These are phyloP conservation scores for Felis chaus DNA, from an alignment of 2,113 vertebrate genomes.

Conservation along the genomic window DNA sequence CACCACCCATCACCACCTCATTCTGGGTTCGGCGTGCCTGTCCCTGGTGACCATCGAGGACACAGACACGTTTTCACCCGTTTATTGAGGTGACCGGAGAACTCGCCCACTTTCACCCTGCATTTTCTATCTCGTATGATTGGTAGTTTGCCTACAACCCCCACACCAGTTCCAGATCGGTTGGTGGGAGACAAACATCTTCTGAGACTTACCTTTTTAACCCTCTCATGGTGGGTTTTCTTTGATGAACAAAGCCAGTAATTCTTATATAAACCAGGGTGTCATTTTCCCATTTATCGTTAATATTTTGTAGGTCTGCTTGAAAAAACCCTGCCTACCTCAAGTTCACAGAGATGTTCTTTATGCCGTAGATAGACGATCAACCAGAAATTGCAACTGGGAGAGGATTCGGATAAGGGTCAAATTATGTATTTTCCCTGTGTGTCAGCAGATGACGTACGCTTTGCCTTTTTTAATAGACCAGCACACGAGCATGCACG, in stretches of 20 bases:
- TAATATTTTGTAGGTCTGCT: not conserved
- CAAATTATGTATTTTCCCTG: not conserved
- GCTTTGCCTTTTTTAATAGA: not conserved
- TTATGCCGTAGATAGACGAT: not conserved
- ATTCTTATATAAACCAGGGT: not conserved
- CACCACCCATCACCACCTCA: no score
- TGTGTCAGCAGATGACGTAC: not conserved
- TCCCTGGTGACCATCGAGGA: not conserved
- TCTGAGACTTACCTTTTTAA: not conserved
- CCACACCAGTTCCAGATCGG: not conserved
- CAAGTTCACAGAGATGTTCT: not conserved
- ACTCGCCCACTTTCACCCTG: not conserved
- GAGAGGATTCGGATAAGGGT: not conserved
- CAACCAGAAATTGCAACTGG: not conserved
- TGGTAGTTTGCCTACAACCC: not conserved
- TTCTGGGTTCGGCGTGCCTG: no score
- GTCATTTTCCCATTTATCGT: not conserved
- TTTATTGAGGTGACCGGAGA: not conserved
- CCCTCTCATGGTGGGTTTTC: not conserved
- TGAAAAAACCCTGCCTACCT: not conserved
- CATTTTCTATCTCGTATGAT: not conserved
- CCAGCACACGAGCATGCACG: accelerated
- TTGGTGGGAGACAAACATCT: not conserved
- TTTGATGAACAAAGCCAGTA: not conserved
- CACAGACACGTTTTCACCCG: accelerated